Conservation (phyloP, 2,797 vertebrate species). For the Knipowitschia caucasica region DNA sequence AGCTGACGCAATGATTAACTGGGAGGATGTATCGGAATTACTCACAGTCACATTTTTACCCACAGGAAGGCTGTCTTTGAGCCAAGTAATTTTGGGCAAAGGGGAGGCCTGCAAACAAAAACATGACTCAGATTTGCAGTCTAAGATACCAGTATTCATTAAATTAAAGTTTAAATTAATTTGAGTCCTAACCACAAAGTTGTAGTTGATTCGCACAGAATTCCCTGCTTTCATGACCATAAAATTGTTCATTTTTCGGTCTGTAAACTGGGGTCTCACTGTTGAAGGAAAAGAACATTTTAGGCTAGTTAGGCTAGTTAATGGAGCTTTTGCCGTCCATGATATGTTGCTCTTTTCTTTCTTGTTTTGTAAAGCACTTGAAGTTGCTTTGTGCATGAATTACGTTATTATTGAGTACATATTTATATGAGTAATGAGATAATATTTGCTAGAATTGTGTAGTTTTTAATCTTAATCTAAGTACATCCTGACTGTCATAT, state of each 20-base stretch:
- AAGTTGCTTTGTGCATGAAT: too few relatives aligned
- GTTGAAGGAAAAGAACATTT: constrained; percentile 14
- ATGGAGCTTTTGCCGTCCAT: neutral
- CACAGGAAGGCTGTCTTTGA: constrained; percentile 80
- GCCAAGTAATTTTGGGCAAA: constrained; percentile 78
- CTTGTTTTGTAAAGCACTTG: too few relatives aligned
- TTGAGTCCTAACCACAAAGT: constrained; percentile 76
- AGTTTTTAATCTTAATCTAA: too few relatives aligned
- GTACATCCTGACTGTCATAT: too few relatives aligned
- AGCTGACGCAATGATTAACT: constrained; percentile 77
- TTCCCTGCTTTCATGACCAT: constrained; percentile 79
- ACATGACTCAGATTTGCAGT: too few relatives aligned
- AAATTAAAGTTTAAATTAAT: neutral
- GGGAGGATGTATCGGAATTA: constrained; percentile 72
- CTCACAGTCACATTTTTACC: constrained; percentile 65
- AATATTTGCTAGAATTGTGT: too few relatives aligned
- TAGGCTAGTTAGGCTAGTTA: neutral
- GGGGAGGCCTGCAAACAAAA: constrained; percentile 77
- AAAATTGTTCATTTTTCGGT: constrained; percentile 74
- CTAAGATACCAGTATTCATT: too few relatives aligned
- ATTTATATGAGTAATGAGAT: too few relatives aligned
- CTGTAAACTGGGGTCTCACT: constrained; percentile 82
- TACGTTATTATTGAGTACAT: too few relatives aligned
- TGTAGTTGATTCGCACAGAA: constrained; percentile 73
- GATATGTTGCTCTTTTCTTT: too few relatives aligned